These are phyloP conservation scores for Homarus americanus DNA, from an alignment of 1,140 invertebrate genomes.

Conservation along the genomic window DNA sequence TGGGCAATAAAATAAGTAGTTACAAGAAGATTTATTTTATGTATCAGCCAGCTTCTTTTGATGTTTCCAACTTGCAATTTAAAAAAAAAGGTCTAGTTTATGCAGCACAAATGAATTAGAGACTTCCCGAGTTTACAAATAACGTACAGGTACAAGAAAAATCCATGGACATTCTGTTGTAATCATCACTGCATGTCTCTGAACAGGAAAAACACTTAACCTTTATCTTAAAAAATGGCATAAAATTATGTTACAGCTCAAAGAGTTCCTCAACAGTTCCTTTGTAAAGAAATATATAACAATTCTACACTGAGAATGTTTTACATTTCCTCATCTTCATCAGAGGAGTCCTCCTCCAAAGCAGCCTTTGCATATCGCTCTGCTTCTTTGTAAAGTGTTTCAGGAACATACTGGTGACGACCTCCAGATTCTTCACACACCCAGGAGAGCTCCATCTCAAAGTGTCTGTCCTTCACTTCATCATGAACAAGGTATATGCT, in stretches of 20 bases:
- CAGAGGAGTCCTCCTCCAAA: conserved; percentile 90
- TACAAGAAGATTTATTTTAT: conserved; percentile 17
- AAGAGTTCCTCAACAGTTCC: not conserved
- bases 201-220: too few relatives aligned
- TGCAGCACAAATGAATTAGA: too few relatives aligned
- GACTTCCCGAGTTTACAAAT: too few relatives aligned
- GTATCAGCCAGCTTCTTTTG: too few relatives aligned
- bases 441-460: conserved; percentile 98
- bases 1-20: not conserved
- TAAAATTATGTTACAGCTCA: not conserved
- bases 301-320: not conserved
- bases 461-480: conserved; percentile 98
- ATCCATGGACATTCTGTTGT: too few relatives aligned
- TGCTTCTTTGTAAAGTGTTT: conserved; percentile 82
- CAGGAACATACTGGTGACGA: conserved; percentile 86
- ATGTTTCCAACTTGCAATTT: too few relatives aligned
- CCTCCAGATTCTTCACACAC: conserved; percentile 91
- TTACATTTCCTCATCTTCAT: conserved; percentile 86
- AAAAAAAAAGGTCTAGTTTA: too few relatives aligned
- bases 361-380: conserved; percentile 89
- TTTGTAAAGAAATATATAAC: not conserved
- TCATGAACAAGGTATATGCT: conserved; percentile 98
- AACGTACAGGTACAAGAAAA: too few relatives aligned
- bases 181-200: too few relatives aligned
- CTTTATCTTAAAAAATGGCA: too few relatives aligned